phyloP scores from a whole-genome alignment of 1,140 invertebrate genomes.

The Drosophila orosa region DNA sequence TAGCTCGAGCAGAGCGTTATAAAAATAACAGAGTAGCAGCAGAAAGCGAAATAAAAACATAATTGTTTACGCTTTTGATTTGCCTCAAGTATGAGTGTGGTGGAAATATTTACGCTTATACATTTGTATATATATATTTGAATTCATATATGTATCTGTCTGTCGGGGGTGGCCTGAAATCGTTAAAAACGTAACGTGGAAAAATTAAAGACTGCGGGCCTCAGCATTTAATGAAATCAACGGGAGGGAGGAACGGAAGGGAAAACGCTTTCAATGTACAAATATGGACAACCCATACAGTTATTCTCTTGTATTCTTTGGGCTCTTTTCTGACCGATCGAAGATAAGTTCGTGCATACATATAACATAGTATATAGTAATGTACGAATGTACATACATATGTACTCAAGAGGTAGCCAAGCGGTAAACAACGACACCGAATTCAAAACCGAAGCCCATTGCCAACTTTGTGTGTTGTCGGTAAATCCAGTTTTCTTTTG shows the following conservation, averaged over 20 bases:
- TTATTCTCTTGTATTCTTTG: constrained; percentile 29
- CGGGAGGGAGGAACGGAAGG: not conserved
- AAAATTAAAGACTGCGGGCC: constrained; percentile 30
- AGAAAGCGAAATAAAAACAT: constrained; percentile 59
- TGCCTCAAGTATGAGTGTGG: constrained; percentile 24
- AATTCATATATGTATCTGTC: constrained; percentile 2
- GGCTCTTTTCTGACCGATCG: constrained; percentile 13
- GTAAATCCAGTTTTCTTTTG: constrained; percentile 53
- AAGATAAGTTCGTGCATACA: constrained; percentile 7
- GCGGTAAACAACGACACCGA: constrained; percentile 49
- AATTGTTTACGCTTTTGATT: constrained; percentile 75
- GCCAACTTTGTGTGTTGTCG: constrained; percentile 42
- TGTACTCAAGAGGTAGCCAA: constrained; percentile 21
- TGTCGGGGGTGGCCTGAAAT: constrained; percentile 33
- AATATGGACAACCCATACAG: constrained; percentile 29
- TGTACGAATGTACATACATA: constrained; percentile 4
- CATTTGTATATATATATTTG: not conserved
- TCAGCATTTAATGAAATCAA: constrained; percentile 25
- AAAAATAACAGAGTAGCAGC: constrained; percentile 59
- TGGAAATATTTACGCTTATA: constrained; percentile 7
- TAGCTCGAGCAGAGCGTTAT: constrained; percentile 63
- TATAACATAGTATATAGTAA: constrained; percentile 4
- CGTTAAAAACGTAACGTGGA: constrained; percentile 24
- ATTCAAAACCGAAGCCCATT: constrained; percentile 47
- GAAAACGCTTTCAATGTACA: constrained; percentile 32